Base-by-base conservation (phyloP, 64 coral and sea anemone genomes). In the Porites australiensis region DNA sequence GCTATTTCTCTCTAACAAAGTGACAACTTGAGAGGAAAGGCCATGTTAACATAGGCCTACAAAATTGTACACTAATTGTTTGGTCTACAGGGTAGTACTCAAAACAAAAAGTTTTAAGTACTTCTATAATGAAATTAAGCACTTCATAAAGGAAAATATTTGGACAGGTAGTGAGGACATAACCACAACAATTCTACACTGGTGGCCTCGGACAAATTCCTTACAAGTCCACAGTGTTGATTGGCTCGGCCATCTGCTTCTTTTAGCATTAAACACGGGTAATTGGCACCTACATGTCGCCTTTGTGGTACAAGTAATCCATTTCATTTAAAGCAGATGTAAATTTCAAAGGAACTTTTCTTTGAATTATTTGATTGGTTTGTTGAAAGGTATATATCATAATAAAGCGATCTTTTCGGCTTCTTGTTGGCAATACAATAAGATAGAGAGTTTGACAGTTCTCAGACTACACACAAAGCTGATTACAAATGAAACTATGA, bases 141-240 rank as follows among this genome's bases (percentile, higher is more conserved):
- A 8, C 45, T 84, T 68, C 4, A 84, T 5, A 64, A 84, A 84
- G 37, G 14, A 64, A 83, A 65, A 83, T 65, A 68, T 84, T 84
- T 83, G 37, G 60, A 84, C 37, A 84, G 46, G 44, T 48, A 20
- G 19, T 78, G 75, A 50, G 50, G 23, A 78, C 49, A n/a, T 8
- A 64, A 47, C 23, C 60, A 82, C 37, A 65, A 64, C 0, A 68
- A 84, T 23, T 8, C 64, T 84, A 67, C 13, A 48, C 15, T 84
- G 81, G 61, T 60, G 55, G 77, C 48, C 81, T 49, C 18, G 0
- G 6, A 68, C 7, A 50, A 50, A 4, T n/a, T 48, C 50, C 46
- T n/a, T 37, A 83, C 63, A 13, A 14, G 48, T 50, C 59, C 68
- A 67, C 54, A 10, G 79, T 69, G 46, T 49, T 50, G 51, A 51